phyloP scores from a whole-genome alignment of 2,113 vertebrate species.

The Alethe diademata region DNA sequence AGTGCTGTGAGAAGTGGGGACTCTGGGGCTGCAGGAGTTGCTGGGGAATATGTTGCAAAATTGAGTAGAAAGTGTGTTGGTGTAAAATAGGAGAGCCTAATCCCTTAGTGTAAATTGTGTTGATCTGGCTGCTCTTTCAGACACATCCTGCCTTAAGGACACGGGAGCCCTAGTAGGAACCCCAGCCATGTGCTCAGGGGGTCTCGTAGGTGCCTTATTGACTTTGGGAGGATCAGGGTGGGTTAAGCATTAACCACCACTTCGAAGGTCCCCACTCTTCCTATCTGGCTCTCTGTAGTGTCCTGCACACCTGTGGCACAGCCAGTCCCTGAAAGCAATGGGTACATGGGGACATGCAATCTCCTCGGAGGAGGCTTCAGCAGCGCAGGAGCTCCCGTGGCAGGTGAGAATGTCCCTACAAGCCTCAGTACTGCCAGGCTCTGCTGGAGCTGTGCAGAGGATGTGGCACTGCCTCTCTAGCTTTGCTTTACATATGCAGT shows the following conservation, averaged over 20 bases:
- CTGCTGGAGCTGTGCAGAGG: neutral
- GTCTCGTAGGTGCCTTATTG: neutral
- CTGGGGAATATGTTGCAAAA: neutral
- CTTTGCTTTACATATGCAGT: neutral
- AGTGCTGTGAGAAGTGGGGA: neutral
- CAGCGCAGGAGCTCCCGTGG: slow-evolving; percentile 20
- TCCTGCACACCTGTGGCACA: slow-evolving; percentile 27
- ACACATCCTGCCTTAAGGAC: neutral
- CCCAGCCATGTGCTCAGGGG: neutral
- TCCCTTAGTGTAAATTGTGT: neutral
- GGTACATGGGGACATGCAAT: slow-evolving; percentile 13
- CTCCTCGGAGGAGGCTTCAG: slow-evolving; percentile 34
- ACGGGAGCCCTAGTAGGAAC: neutral
- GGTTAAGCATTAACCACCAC: neutral
- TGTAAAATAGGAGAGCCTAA: neutral
- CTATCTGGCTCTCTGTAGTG: slow-evolving; percentile 48
- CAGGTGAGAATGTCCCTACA: slow-evolving; percentile 29
- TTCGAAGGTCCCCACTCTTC: slow-evolving; percentile 32
- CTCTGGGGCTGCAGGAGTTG: neutral
- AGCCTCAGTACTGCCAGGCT: neutral
- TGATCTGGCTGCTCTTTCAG: neutral
- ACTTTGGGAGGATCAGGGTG: slow-evolving; percentile 32
- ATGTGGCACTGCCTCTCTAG: neutral
- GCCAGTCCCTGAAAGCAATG: slow-evolving; percentile 26
- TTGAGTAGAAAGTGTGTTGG: neutral